Evolutionary conservation across 2,113 vertebrate genomes (phyloP), one percentile per base, ranked within the genome.

Genomic region (Coreoperca whiteheadi): DNA sequence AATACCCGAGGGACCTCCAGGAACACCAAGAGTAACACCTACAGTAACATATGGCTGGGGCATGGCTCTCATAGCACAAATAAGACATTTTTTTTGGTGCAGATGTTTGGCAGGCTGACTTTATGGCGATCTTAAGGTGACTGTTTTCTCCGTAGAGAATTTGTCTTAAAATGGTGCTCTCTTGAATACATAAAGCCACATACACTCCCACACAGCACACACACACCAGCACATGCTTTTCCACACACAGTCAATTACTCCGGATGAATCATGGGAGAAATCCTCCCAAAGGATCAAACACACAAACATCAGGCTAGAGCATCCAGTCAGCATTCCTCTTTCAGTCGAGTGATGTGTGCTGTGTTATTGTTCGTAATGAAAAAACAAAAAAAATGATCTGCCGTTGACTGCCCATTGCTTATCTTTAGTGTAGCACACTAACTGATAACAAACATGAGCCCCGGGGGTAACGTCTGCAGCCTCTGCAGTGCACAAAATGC

Each of bases 81-180:
- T 64, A 75, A 85, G 77, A 88, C 81, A 5, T 84, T 83, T 81
- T 60, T 51, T 74, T 74, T 83, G 65, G 72, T 78, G 84, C 71
- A 37, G 85, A 79, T 81, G 81, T 91, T 84, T 76, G 83, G 90
- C 77, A 69, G 83, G 86, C 79, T 81, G 83, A 91, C 77, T 91
- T 76, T 70, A 46, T 70, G 85, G 81, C 65, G 57, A 85, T 86
- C 82, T 83, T 70, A 86, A 86, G 79, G 70, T 70, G 88, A 92
- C 92, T 91, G 89, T 93, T 87, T 89, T 92, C 83, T 92, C 90
- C 82, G 53, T 83, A 79, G 86, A 93, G 84, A 87, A 93, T 91
- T 87, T 90, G 87, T 95, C 90, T 92, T 91, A 93, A 92, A 94
- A 95, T 94, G 96, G 95, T 96, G 96, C 95, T 96, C 89, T 94